Base-by-base conservation (phyloP, 2,888 invertebrate species). In the Thymelicus sylvestris region DNA sequence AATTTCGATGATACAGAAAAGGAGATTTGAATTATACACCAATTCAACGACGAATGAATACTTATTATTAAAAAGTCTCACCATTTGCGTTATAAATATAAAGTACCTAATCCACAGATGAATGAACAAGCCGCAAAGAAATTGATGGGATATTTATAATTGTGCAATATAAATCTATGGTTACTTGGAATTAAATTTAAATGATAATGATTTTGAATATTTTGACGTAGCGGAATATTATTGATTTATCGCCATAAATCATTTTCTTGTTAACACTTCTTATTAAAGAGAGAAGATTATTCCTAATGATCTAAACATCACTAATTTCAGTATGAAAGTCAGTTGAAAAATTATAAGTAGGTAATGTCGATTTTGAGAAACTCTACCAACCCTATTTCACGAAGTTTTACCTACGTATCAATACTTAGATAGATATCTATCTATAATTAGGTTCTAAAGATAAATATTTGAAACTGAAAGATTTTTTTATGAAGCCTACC, bases 1-100 rank as follows among this genome's bases (percentile, higher is more conserved):
- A 93, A 93, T 92, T 92, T 91, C 89, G 85, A 85, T 86, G 89
- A 90, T 92, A 91, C 89, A 90, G 89, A 92, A 88, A 89, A 91
- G 90, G 88, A 90, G 88, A 89, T 91, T 91, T 90, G 90, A 92
- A 92, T 92, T 92, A 92, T 88, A 88, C 86, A 91, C 87, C 86
- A 84, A 89, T 88, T 87, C 83, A 83, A 86, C 86, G 84, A 86
- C 89, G 88, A 89, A 90, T 88, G 84, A 86, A 85, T 88, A 19
- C 19, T 19, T 2, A 82, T 88, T 88, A 91, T 90, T 91, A 89
- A 86, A 86, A 83, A 84, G 59, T 84, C 79, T 83, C 80, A 81
- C 81, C 83, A 83, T n/a, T 59, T 59, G 13, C 38, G n/a, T 66
- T 62, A 60, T 70, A 61, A 52, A 70, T 87, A 86, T 80, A 85